Evolutionary conservation across 1,140 invertebrate species (phyloP), one percentile per base, ranked within the genome.

Genomic region (Chironomus tepperi): DNA sequence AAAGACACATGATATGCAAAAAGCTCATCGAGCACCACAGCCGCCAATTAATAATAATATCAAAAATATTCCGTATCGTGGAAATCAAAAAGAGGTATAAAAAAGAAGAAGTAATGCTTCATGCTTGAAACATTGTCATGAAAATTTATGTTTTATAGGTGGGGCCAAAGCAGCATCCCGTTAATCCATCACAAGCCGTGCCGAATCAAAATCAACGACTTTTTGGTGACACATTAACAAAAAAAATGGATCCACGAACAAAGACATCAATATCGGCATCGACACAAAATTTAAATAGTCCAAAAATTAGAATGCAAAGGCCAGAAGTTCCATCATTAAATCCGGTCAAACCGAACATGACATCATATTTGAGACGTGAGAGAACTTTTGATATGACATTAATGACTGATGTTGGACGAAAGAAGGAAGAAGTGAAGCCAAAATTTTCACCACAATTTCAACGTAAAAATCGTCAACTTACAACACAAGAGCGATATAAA

Each of bases 391-490:
- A 70, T 70, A 70, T 70, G 65, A 70, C 16, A 18, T 70, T 70
- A 70, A 70, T 70, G 47, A 57, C 47, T 57, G 24, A 34, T 34
- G 24, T 34, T 34, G 12, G 3, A 8, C 16, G 19, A 21, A 18
- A 70, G 16, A 70, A 6, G 9, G 65, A 70, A 7, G 18, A 70
- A 70, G 7, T 70, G 2, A 70, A 16, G 18, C 65, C 65, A 18
- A 70, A 70, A 70, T 70, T 70, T 70, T 70, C 65, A 18, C 65
- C 65, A 7, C 65, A 70, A 70, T 19, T 70, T 19, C 65, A 70
- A 70, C 87, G 87, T 1, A 87, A 87, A 77, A 87, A 78, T 18
- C 18, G 65, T 5, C 65, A 70, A 21, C 19, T 7, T 19, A 9
- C 18, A 19, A 18, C 64, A 67, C n/a, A 70, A 10, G 65, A 70